Conservation (phyloP, 2,797 vertebrate genomes). For the Lacerta viridis region DNA sequence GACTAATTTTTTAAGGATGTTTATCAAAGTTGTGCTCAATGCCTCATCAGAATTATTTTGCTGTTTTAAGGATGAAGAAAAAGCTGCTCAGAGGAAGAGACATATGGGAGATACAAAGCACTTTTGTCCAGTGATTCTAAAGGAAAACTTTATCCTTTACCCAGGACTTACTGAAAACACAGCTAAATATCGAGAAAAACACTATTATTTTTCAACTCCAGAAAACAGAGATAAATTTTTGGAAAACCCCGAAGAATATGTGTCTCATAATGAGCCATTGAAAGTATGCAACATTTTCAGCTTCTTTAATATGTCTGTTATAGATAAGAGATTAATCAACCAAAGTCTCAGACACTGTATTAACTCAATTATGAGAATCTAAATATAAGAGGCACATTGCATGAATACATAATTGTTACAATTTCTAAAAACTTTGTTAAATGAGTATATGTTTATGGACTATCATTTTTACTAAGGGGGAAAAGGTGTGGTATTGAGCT, state of each 20-base stretch:
- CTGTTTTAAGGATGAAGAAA: conserved; percentile 81
- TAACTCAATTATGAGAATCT: not conserved
- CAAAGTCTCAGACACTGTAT: not conserved
- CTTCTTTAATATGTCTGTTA: conserved; percentile 20
- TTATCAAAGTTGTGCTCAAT: not conserved
- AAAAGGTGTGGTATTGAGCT: not conserved
- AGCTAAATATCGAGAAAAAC: conserved; percentile 90
- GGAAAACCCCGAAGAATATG: conserved; percentile 85
- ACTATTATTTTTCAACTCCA: conserved; percentile 88
- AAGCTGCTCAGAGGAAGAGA: conserved; percentile 78
- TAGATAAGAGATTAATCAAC: conserved; percentile 23
- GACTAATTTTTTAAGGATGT: not conserved
- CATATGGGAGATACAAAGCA: conserved; percentile 90
- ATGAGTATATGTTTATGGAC: not conserved
- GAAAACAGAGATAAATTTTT: conserved; percentile 88
- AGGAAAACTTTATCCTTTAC: conserved; percentile 84
- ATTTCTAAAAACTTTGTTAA: not conserved
- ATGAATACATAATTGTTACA: not conserved
- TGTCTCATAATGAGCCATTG: conserved; percentile 83
- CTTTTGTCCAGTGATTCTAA: conserved; percentile 93
- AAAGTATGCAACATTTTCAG: conserved; percentile 81
- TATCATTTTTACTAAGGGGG: not conserved
- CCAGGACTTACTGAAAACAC: conserved; percentile 84
- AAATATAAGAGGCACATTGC: not conserved
- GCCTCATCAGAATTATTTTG: conserved; percentile 34